Evolutionary conservation across 2,113 vertebrate genomes (phyloP).

Genomic region (Hepsetus odoe): DNA sequence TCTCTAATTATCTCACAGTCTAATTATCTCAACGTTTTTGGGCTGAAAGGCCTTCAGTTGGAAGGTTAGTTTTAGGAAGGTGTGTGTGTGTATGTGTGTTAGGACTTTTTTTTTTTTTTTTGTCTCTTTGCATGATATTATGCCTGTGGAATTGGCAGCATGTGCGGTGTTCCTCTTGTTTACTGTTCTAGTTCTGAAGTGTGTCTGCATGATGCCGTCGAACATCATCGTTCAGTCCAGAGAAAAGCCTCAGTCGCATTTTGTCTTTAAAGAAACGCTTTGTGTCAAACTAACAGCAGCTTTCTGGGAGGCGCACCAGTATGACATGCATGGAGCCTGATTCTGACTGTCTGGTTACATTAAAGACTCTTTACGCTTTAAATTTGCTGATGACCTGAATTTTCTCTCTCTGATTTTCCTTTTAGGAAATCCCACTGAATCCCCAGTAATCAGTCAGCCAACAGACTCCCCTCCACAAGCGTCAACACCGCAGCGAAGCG

Average conservation of each 20-base stretch:
- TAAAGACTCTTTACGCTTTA: not conserved
- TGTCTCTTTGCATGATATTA: conserved; percentile 9
- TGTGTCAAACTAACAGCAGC: no score
- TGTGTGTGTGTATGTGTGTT: conserved; percentile 45
- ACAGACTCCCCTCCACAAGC: not conserved
- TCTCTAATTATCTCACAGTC: conserved; percentile 66
- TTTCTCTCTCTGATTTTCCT: no score
- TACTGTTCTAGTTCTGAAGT: not conserved
- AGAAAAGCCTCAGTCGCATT: no score
- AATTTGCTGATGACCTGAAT: not conserved
- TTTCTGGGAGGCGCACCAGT: not conserved
- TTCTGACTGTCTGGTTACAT: not conserved
- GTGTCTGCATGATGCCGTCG: not conserved
- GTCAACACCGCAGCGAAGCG: not conserved
- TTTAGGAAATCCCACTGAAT: conserved; percentile 72
- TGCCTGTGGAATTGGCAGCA: not conserved
- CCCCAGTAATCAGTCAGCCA: conserved; percentile 61
- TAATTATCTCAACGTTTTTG: conserved; percentile 73
- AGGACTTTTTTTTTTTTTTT: not conserved
- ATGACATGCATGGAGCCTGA: not conserved
- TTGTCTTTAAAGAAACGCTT: no score
- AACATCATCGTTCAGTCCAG: not conserved
- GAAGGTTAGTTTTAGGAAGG: conserved; percentile 72
- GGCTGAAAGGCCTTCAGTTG: conserved; percentile 69
- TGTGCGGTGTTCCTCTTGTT: not conserved